Base-by-base conservation (phyloP, 2,888 invertebrate species). In the Chymomyza caudatula region DNA sequence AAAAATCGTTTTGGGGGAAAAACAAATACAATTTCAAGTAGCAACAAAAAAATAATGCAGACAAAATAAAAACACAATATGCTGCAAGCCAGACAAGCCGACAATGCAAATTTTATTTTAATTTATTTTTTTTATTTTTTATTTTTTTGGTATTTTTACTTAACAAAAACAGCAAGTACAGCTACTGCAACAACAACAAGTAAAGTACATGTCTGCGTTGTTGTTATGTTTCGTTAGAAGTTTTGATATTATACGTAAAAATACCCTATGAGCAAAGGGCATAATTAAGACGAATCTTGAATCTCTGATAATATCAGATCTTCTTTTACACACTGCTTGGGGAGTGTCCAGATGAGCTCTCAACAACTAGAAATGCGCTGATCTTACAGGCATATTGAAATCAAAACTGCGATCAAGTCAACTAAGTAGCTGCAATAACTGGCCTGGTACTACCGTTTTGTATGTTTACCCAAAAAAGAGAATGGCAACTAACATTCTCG, bases 71-170 rank as follows among this genome's bases (percentile, higher is more conserved):
- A 55, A 73, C 58, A 65, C 73, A 65, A 37, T 54, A 76, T 51
- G 52, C 62, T 51, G 52, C 62, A 62, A 66, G 65, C 63, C 71
- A 77, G 76, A 78, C 77, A n/a, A n/a, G 72, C 74, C 72, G 72
- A 78, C 65, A 69, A 66, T 75, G 76, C 73, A 78, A 47, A 63
- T 76, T 78, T 67, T n/a, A n/a, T n/a, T n/a, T n/a, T n/a, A n/a
- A n/a, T 78, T 29, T 60, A 43, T 43, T 54, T 15, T 53, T 60
- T 37, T 61, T 37, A 47, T 13, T 51, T 52, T 37, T 11, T 63
- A 19, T 49, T 49, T 25, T 66, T n/a, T n/a, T n/a, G n/a, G 55
- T 47, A 59, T 58, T 67, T 52, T 62, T 37, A 13, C 25, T 55
- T 43, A 58, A 19, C 13, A 47, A 22, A 1, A 23, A 57, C 19